Evolutionary conservation across 2,888 invertebrate species (phyloP).

Genomic region (Calameuta idolon): DNA sequence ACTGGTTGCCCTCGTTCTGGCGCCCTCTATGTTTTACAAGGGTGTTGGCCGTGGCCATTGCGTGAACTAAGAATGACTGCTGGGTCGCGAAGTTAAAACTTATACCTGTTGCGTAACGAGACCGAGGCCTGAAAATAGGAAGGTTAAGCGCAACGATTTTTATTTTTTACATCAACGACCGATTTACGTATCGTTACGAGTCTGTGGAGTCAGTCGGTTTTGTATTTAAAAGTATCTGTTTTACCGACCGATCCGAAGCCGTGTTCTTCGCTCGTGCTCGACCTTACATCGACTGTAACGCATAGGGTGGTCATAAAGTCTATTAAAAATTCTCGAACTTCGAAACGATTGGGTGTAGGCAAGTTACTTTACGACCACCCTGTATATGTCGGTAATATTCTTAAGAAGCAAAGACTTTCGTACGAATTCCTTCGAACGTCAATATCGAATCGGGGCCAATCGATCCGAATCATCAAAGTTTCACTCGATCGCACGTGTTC

Average conservation of each 20-base stretch:
- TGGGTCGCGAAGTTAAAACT: slow-evolving; percentile 30
- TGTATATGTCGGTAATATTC: background rate
- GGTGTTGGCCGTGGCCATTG: background rate
- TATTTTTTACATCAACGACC: background rate
- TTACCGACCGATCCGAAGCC: background rate
- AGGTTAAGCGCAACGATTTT: background rate
- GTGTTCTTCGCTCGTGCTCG: too few relatives aligned
- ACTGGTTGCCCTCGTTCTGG: background rate
- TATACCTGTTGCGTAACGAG: slow-evolving; percentile 34
- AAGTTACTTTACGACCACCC: background rate
- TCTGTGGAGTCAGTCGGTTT: background rate
- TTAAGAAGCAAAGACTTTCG: background rate
- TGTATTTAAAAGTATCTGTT: background rate
- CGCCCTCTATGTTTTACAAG: background rate
- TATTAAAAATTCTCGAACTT: background rate
- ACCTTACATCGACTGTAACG: background rate
- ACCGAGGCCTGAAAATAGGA: slow-evolving; percentile 2
- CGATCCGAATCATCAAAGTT: slow-evolving; percentile 26
- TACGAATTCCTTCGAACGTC: background rate
- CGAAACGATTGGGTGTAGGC: background rate
- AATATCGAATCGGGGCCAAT: slow-evolving; percentile 11
- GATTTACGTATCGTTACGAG: background rate
- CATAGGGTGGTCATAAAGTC: background rate
- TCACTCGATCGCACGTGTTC: slow-evolving; percentile 25
- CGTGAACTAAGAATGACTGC: background rate